Evolutionary conservation across 2,888 invertebrate species (phyloP).

Genomic region (Eumacrocentrus americanus): DNA sequence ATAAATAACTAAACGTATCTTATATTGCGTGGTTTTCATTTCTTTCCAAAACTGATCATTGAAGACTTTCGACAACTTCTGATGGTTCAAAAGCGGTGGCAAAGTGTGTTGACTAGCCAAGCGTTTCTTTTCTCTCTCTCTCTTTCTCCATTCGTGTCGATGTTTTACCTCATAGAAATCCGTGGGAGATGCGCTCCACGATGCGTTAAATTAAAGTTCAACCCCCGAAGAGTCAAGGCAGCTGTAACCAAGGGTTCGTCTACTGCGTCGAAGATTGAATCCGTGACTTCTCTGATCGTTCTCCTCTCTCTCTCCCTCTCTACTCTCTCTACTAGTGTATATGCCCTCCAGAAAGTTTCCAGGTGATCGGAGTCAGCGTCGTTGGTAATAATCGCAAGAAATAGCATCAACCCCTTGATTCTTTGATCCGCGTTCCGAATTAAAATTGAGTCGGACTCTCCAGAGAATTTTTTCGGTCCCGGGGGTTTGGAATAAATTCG

Average conservation of each 20-base stretch:
- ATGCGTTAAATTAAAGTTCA: slow-evolving; percentile 61
- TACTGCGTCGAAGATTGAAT: slow-evolving; percentile 36
- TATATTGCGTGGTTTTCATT: no score
- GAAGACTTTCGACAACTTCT: neutral
- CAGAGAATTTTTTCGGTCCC: neutral
- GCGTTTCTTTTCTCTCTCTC: slow-evolving; percentile 5
- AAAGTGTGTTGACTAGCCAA: slow-evolving; percentile 17
- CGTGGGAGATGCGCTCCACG: slow-evolving; percentile 40
- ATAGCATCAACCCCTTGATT: slow-evolving; percentile 23
- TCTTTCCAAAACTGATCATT: no score
- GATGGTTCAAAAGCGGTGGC: slow-evolving; percentile 12
- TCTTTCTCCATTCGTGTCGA: slow-evolving; percentile 24
- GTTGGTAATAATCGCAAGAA: slow-evolving; percentile 23
- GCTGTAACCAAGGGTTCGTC: slow-evolving; percentile 31
- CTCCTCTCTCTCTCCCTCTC: neutral
- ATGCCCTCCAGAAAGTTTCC: slow-evolving; percentile 20
- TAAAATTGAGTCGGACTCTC: slow-evolving; percentile 18
- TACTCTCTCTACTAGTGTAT: slow-evolving; percentile 9
- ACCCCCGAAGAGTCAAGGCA: slow-evolving; percentile 42
- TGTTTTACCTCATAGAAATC: slow-evolving; percentile 30
- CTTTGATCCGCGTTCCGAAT: slow-evolving; percentile 26
- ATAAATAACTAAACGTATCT: no score
- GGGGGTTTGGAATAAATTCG: slow-evolving; percentile 17
- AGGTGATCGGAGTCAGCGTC: slow-evolving; percentile 28
- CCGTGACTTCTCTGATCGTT: slow-evolving; percentile 34